These are phyloP conservation scores for Chorisops tibialis DNA, from an alignment of 2,888 invertebrate species.

Conservation along the genomic window DNA sequence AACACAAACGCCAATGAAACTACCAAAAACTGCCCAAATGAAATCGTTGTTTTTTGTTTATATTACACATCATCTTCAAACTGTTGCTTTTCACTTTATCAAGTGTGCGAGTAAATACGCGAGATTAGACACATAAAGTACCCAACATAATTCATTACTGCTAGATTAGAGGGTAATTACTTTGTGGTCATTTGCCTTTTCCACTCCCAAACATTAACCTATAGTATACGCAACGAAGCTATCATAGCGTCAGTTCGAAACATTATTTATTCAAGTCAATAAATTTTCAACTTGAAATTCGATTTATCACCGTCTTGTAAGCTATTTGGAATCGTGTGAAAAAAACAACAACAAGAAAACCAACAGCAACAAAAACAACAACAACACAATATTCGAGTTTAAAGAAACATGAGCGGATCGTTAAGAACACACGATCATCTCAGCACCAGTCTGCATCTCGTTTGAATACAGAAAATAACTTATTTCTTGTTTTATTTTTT, in stretches of 20 bases:
- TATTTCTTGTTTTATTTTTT: not conserved
- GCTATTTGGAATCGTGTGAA: slow-evolving; percentile 28
- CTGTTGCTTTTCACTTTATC: no score
- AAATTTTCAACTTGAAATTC: slow-evolving; percentile 29
- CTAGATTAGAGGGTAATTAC: no score
- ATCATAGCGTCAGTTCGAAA: not conserved
- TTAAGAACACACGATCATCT: slow-evolving; percentile 1
- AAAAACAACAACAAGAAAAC: slow-evolving; percentile 9
- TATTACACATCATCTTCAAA: no score
- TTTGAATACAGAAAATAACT: not conserved
- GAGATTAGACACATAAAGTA: no score
- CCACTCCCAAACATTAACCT: no score
- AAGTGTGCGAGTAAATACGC: no score
- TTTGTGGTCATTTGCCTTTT: no score
- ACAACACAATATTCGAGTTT: not conserved
- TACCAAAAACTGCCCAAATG: no score
- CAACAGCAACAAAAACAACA: not conserved
- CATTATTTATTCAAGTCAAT: slow-evolving; percentile 29
- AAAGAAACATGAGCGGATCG: slow-evolving; percentile 1
- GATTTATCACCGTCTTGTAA: slow-evolving; percentile 30
- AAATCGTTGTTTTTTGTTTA: no score
- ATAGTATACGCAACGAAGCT: no score
- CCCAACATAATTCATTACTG: no score
- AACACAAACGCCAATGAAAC: no score
- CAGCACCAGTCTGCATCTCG: not conserved